Conservation (phyloP, 2,113 vertebrate genomes). For the Rhineura floridana region DNA sequence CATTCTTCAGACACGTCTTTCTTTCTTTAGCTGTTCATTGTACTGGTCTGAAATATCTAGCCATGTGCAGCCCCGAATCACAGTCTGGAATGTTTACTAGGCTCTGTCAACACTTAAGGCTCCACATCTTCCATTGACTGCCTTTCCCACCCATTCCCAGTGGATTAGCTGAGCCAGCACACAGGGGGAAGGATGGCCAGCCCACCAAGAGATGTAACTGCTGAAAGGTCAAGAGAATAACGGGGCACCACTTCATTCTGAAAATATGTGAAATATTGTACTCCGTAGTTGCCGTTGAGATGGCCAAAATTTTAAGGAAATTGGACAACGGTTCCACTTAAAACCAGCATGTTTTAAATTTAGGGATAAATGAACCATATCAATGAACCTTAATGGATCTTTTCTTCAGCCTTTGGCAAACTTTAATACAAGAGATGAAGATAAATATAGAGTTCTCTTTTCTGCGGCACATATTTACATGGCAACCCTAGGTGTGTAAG, state of each 20-base stretch:
- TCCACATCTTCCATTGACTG: conserved; percentile 23
- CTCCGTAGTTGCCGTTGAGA: neutral
- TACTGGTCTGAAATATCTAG: conserved; percentile 12
- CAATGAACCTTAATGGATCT: neutral
- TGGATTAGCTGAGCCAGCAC: neutral
- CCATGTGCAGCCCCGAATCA: neutral
- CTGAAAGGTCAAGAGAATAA: conserved; percentile 48
- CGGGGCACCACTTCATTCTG: conserved; percentile 31
- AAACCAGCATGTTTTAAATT: conserved; percentile 29
- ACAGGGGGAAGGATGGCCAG: conserved; percentile 22
- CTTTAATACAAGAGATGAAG: neutral
- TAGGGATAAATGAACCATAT: neutral
- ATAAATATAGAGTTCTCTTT: neutral
- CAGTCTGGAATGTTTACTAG: conserved; percentile 34
- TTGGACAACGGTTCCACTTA: conserved; percentile 46
- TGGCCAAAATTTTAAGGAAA: conserved; percentile 40
- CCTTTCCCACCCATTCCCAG: conserved; percentile 31
- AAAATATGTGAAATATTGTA: conserved; percentile 37
- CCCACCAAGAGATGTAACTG: neutral
- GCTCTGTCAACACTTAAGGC: neutral
- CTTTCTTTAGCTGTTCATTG: fast-evolving
- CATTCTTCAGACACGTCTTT: conserved; percentile 30
- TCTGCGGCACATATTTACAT: neutral
- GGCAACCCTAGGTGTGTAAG: no score
- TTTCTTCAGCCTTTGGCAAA: neutral